phyloP scores from a whole-genome alignment of 2,797 vertebrate genomes.

The Scyliorhinus canicula region DNA sequence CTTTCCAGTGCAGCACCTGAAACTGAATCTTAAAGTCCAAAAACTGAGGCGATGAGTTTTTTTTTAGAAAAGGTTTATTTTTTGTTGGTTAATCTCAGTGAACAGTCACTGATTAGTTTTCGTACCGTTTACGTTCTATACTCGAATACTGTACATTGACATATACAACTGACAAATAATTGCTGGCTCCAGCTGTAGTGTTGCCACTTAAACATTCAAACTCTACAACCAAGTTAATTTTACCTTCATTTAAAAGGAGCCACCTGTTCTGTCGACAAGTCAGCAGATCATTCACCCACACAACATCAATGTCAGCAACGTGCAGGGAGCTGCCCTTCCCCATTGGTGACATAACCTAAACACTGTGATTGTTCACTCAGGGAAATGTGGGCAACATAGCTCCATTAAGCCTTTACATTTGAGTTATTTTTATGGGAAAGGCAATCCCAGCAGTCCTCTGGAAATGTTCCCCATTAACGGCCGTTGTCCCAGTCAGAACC shows the following conservation, averaged over 20 bases:
- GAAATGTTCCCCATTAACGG: background rate
- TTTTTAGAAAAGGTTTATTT: background rate
- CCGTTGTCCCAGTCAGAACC: background rate
- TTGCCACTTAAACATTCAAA: conserved; percentile 30
- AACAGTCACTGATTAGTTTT: background rate
- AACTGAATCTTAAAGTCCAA: too few species aligned
- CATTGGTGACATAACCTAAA: background rate
- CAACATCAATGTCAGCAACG: background rate
- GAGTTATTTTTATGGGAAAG: background rate
- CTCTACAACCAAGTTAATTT: background rate
- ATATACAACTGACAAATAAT: background rate
- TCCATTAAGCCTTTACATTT: background rate
- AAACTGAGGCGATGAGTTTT: background rate
- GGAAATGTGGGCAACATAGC: background rate
- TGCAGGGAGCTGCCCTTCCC: background rate
- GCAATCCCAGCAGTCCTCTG: background rate
- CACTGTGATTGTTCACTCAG: background rate
- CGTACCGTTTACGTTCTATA: conserved; percentile 21
- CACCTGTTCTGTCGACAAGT: too few species aligned
- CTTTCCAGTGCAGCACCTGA: background rate
- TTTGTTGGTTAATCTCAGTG: background rate
- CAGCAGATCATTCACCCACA: background rate
- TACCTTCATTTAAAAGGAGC: background rate
- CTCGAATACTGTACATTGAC: background rate
- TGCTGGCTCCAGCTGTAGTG: conserved; percentile 13